Evolutionary conservation across 2,113 vertebrate genomes (phyloP).

Genomic region (Thamnophis sirtalis): DNA sequence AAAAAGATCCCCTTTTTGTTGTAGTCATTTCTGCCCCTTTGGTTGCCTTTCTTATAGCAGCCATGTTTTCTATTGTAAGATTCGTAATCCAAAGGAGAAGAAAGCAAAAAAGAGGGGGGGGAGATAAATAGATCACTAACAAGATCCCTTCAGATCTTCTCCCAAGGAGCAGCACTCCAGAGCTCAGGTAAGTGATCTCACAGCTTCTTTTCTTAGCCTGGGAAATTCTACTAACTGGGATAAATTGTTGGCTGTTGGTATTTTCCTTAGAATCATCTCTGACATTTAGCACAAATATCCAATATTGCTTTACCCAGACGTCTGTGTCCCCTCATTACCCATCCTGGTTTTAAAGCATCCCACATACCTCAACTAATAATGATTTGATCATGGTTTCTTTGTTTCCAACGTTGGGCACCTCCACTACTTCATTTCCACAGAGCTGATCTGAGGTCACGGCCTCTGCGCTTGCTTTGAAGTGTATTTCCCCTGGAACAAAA

Average conservation of each 20-base stretch:
- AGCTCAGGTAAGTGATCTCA: not conserved
- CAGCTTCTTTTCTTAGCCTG: not conserved
- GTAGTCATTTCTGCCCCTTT: not conserved
- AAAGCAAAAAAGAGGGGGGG: not conserved
- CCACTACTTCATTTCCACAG: conserved; percentile 2
- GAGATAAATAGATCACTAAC: not conserved
- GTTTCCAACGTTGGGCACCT: not conserved
- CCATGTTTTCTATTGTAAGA: not conserved
- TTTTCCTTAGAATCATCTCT: not conserved
- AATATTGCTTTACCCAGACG: not conserved
- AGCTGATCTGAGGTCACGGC: not conserved
- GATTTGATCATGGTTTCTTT: not conserved
- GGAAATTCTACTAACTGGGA: not conserved
- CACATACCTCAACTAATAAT: conserved; percentile 1
- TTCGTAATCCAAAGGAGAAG: not conserved
- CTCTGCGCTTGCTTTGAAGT: not conserved
- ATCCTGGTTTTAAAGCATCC: not conserved
- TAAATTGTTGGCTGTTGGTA: not conserved
- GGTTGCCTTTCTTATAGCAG: not conserved
- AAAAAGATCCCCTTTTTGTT: not conserved
- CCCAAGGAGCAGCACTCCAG: not conserved
- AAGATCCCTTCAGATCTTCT: not conserved
- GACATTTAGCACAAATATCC: not conserved
- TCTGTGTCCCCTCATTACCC: not conserved
- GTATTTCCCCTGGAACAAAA: rapidly evolving